These are phyloP conservation scores for Calcarius ornatus DNA, from an alignment of 2,113 vertebrate genomes.

Conservation along the genomic window DNA sequence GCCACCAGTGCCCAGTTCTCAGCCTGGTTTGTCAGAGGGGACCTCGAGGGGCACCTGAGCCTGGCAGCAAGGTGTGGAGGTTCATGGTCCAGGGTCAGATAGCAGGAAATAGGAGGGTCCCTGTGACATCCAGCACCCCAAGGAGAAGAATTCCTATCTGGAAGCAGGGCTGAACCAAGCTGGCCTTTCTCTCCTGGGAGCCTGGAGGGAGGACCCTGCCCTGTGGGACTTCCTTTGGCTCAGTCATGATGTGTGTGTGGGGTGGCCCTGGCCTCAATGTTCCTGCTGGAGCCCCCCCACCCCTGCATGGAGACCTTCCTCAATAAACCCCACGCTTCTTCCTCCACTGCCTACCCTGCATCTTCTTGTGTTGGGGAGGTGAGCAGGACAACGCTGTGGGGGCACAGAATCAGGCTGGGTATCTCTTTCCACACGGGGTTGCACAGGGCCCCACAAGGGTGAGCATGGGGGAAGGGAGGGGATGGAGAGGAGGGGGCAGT, in stretches of 20 bases:
- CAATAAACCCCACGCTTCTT: slow-evolving; percentile 39
- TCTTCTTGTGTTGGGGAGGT: not conserved
- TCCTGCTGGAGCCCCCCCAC: not conserved
- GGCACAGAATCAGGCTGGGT: not conserved
- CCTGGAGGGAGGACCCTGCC: not conserved
- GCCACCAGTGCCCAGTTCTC: not conserved
- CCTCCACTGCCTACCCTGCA: not conserved
- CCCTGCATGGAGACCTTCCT: not conserved
- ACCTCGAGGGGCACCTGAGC: fast-evolving
- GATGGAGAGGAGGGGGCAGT: not conserved
- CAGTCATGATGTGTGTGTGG: fast-evolving
- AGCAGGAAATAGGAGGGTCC: not conserved
- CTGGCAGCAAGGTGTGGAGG: not conserved
- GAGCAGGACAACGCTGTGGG: fast-evolving
- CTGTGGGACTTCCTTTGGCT: not conserved
- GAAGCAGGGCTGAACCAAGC: not conserved
- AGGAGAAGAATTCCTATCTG: not conserved
- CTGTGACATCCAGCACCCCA: not conserved
- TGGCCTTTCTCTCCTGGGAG: not conserved
- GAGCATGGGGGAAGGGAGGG: not conserved
- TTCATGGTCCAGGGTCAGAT: not conserved
- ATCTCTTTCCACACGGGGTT: not conserved
- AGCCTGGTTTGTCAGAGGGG: not conserved
- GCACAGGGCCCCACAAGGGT: fast-evolving
- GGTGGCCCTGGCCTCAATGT: fast-evolving